Evolutionary conservation across 2,888 invertebrate genomes (phyloP).

Genomic region (Andrena chrysosceles): DNA sequence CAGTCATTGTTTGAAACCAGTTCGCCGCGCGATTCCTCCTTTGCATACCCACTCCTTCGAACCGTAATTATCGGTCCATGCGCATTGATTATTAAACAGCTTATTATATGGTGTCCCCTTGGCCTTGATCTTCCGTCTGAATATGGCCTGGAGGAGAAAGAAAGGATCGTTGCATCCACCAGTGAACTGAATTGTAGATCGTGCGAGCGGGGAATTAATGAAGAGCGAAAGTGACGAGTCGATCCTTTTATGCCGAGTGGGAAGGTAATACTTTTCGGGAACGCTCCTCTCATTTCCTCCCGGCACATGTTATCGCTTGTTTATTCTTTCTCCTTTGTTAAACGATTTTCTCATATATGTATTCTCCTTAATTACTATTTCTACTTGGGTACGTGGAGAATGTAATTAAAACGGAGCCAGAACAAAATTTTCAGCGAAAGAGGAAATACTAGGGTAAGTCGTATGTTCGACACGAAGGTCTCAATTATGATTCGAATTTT

Average conservation of each 20-base stretch:
- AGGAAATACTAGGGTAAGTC: too few species aligned
- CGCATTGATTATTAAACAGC: constrained; percentile 84
- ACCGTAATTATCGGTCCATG: constrained; percentile 82
- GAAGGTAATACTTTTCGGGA: not conserved
- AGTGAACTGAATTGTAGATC: constrained; percentile 54
- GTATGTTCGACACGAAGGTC: too few species aligned
- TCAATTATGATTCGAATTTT: too few species aligned
- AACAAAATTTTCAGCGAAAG: too few species aligned
- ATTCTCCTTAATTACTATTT: too few species aligned
- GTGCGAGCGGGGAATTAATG: constrained; percentile 48
- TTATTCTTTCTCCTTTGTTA: too few species aligned
- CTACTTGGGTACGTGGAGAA: too few species aligned
- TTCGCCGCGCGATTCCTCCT: constrained; percentile 78
- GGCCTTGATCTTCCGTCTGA: constrained; percentile 61
- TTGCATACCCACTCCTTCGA: constrained; percentile 82
- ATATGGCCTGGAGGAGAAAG: constrained; percentile 23
- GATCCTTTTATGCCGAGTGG: constrained; percentile 6
- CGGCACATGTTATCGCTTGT: too few species aligned
- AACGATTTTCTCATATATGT: too few species aligned
- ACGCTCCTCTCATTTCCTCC: not conserved
- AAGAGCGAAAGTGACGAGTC: constrained; percentile 8
- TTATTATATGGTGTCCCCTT: constrained; percentile 75
- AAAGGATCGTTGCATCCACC: constrained; percentile 34
- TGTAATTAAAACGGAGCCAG: too few species aligned
- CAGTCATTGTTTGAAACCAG: constrained; percentile 84